These are phyloP conservation scores for Catostylus mosaicus DNA, from an alignment of 30 jellyfish, hydroid and myxozoan genomes.

Conservation along the genomic window DNA sequence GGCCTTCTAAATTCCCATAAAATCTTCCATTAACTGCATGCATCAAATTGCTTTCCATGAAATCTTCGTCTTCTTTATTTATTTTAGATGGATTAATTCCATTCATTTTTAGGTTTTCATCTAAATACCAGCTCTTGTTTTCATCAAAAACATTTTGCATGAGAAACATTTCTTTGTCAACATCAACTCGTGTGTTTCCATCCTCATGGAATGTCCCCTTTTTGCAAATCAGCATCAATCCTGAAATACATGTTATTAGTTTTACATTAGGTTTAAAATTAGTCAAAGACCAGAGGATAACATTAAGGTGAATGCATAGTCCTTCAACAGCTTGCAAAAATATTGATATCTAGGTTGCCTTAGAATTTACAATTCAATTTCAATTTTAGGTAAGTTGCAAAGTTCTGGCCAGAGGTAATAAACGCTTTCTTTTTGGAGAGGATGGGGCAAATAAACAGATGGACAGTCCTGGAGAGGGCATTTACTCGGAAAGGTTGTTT, in stretches of 20 bases:
- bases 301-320: too few relatives aligned
- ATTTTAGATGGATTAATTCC: conserved; percentile 19
- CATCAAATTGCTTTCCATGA: conserved; percentile 59
- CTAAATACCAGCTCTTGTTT: conserved; percentile 66
- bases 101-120: conserved; percentile 42
- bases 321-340: too few relatives aligned
- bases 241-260: conserved; percentile 26
- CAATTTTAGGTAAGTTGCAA: too few relatives aligned
- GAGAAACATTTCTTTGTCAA: conserved; percentile 59
- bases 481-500: too few relatives aligned
- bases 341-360: too few relatives aligned
- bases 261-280: too few relatives aligned
- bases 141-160: conserved; percentile 50
- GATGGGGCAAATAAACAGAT: too few relatives aligned
- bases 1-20: conserved; percentile 58
- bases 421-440: too few relatives aligned
- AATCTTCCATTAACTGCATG: conserved; percentile 65
- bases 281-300: too few relatives aligned
- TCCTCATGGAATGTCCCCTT: conserved; percentile 28
- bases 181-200: conserved; percentile 7
- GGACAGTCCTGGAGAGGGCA: too few relatives aligned
- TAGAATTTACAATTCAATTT: too few relatives aligned
- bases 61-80: conserved; percentile 70
- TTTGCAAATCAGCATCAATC: conserved; percentile 60
- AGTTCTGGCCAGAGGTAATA: too few relatives aligned